Evolutionary conservation across 2,113 vertebrate species (phyloP), one percentile per base, ranked within the genome.

Genomic region (Ranitomeya imitator): DNA sequence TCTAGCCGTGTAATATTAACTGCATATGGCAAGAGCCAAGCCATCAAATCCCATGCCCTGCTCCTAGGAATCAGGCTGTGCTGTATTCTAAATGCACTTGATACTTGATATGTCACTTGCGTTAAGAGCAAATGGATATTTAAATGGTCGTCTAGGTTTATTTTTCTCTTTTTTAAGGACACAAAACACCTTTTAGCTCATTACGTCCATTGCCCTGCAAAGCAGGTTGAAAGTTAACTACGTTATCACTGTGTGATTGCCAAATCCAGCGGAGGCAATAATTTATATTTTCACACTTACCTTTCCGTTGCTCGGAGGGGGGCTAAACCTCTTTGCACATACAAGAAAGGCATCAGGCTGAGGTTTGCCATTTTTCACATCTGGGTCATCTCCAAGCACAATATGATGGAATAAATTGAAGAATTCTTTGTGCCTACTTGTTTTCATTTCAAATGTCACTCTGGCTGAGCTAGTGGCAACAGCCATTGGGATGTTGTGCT

Each of bases 331-430:
- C 45, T 91, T 88, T 45, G 97, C 97, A 89, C 96, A 97, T 45
- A 96, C 91, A 21, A 99, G 93, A 91, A 99, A 99, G 31, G 93
- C 92, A 93, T 99, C 97, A 0, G 98, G 98, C 0, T 94, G 73
- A 0, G 98, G 98, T 90, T 99, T 99, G 86, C 95, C 92, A 0
- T 63, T 57, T 89, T 92, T 94, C 79, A 99, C 95, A 1, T 97
- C 96, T 0, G 96, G 95, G 90, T 99, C 98, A 0, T 99, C 97
- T 16, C 98, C 98, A 88, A 97, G 79, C 0, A 99, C 96, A 1
- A 96, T 19, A 91, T 99, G 98, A 84, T 93, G 63, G 85, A 99
- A 99, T 83, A 94, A 89, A 82, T 87, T 0, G 51, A 99, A 99
- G 69, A 99, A 94, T 0, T 91, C 95, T 89, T 90, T 90, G 93